phyloP scores from a whole-genome alignment of 2,113 vertebrate genomes.

The Ploceus nigricollis region DNA sequence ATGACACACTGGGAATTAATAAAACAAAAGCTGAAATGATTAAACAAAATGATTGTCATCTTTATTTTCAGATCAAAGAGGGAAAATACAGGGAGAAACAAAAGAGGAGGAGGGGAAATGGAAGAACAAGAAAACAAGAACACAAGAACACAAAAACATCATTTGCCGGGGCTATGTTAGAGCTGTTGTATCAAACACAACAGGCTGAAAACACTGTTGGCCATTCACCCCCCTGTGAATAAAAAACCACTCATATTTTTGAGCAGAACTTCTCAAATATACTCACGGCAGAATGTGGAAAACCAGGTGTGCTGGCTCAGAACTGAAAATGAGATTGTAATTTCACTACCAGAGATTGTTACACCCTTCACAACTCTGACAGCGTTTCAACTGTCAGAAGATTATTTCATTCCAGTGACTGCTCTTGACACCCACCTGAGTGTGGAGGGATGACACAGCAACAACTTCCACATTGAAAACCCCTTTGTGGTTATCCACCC shows the following conservation, averaged over 20 bases:
- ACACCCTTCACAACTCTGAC: neutral
- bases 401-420: neutral
- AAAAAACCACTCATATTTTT: neutral
- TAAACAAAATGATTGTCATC: neutral
- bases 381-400: neutral
- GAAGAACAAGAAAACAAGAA: neutral
- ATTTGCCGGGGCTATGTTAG: neutral
- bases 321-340: conserved; percentile 24
- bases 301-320: conserved; percentile 31
- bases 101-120: neutral
- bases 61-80: neutral
- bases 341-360: neutral
- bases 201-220: neutral
- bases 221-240: neutral
- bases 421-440: conserved; percentile 79
- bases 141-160: neutral
- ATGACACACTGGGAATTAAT: neutral
- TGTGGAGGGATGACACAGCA: conserved; percentile 90
- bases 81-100: neutral
- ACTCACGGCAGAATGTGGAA: neutral
- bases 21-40: neutral
- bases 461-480: conserved; percentile 97
- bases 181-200: neutral
- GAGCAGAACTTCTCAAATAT: neutral
- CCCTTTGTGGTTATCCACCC: conserved; percentile 98